A percentile compares a stretch with the other conserved stretches of the same genome.
phyloP scores from a whole-genome alignment of 1,140 invertebrate genomes.

The Periplaneta americana region DNA sequence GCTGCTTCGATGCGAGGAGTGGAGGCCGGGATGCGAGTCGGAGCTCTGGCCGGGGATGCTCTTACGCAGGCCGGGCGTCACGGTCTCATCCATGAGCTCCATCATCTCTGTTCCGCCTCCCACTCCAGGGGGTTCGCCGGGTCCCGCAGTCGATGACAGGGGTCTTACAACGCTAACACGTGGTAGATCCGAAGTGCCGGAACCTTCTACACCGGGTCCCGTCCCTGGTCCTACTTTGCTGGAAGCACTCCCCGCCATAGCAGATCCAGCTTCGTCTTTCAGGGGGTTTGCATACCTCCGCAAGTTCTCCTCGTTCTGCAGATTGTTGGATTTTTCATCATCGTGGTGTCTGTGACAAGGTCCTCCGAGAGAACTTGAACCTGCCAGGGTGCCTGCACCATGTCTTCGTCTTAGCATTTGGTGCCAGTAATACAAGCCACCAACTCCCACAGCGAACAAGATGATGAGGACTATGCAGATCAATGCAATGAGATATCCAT shows the following conservation, averaged over 20 bases:
- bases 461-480: conserved; percentile 42
- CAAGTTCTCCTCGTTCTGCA: conserved; percentile 85
- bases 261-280: conserved; percentile 50
- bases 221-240: conserved; percentile 29
- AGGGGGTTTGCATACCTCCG: conserved; percentile 59
- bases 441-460: neutral
- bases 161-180: conserved; percentile 52
- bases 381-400: conserved; percentile 14
- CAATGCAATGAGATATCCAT: conserved; percentile 39
- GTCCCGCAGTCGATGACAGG: conserved; percentile 41
- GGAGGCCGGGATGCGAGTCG: conserved; percentile 43
- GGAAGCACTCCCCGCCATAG: conserved; percentile 39
- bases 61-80: conserved; percentile 41
- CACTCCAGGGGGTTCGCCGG: conserved; percentile 12
- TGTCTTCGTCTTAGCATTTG: conserved; percentile 22
- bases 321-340: conserved; percentile 82
- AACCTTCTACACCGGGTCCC: conserved; percentile 19
- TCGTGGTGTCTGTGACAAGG: conserved; percentile 52
- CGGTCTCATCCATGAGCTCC: conserved; percentile 53
- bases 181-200: conserved; percentile 17
- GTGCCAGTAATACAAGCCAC: conserved; percentile 30
- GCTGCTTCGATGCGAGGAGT: conserved; percentile 46
- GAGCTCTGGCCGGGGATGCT: neutral
- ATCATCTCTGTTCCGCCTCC: conserved; percentile 49
- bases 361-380: conserved; percentile 2